Evolutionary conservation across 2,888 invertebrate genomes (phyloP), one percentile per base, ranked within the genome.

Genomic region (Drosophila testacea): DNA sequence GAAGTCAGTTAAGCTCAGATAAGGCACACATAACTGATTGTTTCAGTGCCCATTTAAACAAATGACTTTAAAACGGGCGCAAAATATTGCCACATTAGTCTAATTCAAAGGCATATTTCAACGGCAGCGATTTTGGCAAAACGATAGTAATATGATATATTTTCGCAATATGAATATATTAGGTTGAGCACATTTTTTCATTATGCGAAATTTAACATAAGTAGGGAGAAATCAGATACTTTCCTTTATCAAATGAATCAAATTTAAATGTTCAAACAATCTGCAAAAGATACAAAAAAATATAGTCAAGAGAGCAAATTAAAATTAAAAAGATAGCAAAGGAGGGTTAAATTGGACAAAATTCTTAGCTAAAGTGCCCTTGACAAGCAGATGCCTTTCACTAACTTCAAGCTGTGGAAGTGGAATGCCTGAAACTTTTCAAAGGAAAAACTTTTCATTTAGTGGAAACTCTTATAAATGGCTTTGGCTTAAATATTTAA

Each of bases 1-100:
- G 13, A 52, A 57, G 62, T 27, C 63, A 47, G 44, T 60, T 56
- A 52, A 67, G 60, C 73, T n/a, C 13, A 65, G 64, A 57, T 69
- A 74, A 63, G 63, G 52, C 68, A 67, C 41, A 67, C 44, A 67
- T 65, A 75, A 61, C 70, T 74, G 76, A 75, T 75, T 74, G 63
- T 22, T 42, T 60, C 48, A 41, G 46, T 27, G 54, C n/a, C 44
- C 36, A 59, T 66, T 57, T 55, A 63, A 34, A 9, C 39, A 28
- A 55, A 59, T 38, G 62, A 54, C 9, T 41, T 27, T 13, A 41
- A 55, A 51, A 38, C 41, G 11, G 11, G 5, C 6, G 0, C 27
- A 32, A 28, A 32, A 51, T 50, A 13, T 57, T 11, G 30, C 57
- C 38, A 57, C 30, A 38, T 57, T 36, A 44, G n/a, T 36, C 34